Conservation (phyloP, 1,140 invertebrate species). For the Drosophila watanabei region DNA sequence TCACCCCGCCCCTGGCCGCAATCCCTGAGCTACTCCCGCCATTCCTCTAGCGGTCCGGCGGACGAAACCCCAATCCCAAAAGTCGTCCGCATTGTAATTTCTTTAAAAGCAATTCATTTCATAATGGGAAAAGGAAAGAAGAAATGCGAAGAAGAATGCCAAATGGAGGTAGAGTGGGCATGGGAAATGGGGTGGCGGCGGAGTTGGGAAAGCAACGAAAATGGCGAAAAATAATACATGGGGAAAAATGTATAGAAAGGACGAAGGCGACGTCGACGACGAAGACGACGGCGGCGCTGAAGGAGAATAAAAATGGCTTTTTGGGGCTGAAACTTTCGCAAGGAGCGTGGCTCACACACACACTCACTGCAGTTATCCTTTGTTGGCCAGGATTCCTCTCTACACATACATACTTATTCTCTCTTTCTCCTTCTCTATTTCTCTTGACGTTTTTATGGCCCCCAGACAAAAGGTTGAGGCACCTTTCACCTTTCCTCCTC, state of each 20-base stretch:
- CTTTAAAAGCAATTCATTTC: conserved; percentile 85
- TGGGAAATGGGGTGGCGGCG: conserved; percentile 1
- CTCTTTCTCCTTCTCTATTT: conserved; percentile 3
- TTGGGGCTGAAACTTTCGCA: conserved; percentile 62
- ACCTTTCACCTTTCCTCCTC: conserved; percentile 40
- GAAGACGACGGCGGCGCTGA: conserved; percentile 40
- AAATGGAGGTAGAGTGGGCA: not conserved
- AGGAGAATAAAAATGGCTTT: conserved; percentile 72
- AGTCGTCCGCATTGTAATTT: conserved; percentile 76
- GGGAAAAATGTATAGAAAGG: conserved; percentile 62
- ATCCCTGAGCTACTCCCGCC: conserved; percentile 12
- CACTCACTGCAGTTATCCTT: conserved; percentile 68
- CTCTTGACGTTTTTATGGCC: conserved; percentile 53
- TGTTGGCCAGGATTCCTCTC: conserved; percentile 66
- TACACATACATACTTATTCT: conserved; percentile 4
- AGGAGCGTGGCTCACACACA: conserved; percentile 49
- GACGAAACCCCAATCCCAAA: conserved; percentile 48
- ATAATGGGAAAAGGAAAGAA: conserved; percentile 74
- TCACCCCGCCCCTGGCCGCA: conserved; percentile 18
- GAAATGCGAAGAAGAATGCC: conserved; percentile 53
- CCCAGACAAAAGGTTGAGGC: conserved; percentile 72
- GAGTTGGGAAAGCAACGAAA: conserved; percentile 52
- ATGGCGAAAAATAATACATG: conserved; percentile 77
- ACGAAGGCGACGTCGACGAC: conserved; percentile 39
- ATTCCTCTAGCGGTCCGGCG: not conserved